phyloP scores from a whole-genome alignment of 2,113 vertebrate species.

The Ciconia maguari region DNA sequence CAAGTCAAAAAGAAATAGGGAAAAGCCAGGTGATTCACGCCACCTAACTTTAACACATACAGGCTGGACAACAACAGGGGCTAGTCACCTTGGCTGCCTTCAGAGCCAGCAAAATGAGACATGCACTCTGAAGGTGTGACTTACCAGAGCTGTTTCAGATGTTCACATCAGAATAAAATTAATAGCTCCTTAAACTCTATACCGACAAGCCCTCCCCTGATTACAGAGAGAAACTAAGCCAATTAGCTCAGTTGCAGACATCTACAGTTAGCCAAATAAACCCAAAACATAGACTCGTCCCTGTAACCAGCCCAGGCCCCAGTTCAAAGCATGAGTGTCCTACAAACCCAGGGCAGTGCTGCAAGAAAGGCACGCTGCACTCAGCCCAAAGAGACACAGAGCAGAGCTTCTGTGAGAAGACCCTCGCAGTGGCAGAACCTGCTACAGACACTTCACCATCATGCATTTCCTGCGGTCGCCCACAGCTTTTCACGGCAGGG shows the following conservation, averaged over 20 bases:
- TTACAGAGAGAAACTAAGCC: not conserved
- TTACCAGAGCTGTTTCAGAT: not conserved
- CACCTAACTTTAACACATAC: not conserved
- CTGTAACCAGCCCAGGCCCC: not conserved
- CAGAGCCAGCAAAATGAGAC: not conserved
- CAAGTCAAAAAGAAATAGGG: not conserved
- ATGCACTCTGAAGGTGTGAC: not conserved
- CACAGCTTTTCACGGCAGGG: not conserved
- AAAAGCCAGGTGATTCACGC: not conserved
- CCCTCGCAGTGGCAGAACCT: fast-evolving
- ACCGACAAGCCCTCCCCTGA: not conserved
- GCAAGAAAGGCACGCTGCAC: fast-evolving
- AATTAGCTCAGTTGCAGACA: not conserved
- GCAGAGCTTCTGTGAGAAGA: not conserved
- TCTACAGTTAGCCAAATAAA: not conserved
- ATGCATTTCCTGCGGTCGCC: fast-evolving
- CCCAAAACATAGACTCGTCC: not conserved
- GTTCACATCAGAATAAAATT: slow-evolving; percentile 1
- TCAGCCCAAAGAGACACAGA: fast-evolving
- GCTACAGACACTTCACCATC: no score
- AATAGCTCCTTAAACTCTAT: not conserved
- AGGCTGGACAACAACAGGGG: not conserved
- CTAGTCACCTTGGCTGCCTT: not conserved
- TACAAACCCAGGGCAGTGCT: not conserved
- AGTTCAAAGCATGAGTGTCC: not conserved